Percentiles rank a stretch among this genome's conserved stretches.
Evolutionary conservation across 2,797 vertebrate species (phyloP).

Genomic region (Spinibarbus caldwelli): DNA sequence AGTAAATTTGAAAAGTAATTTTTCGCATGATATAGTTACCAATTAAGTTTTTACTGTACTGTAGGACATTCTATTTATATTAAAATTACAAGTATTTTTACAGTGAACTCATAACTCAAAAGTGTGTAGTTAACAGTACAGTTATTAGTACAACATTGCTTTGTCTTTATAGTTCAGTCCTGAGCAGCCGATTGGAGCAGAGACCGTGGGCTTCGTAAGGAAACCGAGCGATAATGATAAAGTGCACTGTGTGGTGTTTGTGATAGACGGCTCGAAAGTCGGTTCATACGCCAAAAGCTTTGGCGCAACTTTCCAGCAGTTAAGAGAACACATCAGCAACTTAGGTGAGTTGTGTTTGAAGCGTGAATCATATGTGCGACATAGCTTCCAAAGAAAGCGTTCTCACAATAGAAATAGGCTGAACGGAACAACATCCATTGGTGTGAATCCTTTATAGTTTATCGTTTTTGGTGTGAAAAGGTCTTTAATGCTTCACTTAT

Average conservation of each 20-base stretch:
- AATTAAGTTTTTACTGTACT: not conserved
- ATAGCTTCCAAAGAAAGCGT: not conserved
- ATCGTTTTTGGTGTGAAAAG: not conserved
- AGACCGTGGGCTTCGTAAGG: conserved; percentile 68
- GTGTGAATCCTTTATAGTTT: not conserved
- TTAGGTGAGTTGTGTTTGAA: conserved; percentile 68
- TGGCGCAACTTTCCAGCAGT: conserved; percentile 63
- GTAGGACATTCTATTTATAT: not conserved
- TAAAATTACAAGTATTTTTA: not conserved
- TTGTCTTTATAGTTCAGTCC: conserved; percentile 68
- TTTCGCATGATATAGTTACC: too few relatives aligned
- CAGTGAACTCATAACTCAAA: not conserved
- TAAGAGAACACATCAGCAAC: conserved; percentile 74
- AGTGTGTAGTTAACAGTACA: not conserved
- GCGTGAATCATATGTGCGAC: not conserved
- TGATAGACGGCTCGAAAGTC: conserved; percentile 71
- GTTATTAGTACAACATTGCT: not conserved
- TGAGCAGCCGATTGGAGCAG: conserved; percentile 66
- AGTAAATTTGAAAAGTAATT: not conserved
- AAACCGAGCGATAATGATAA: conserved; percentile 65
- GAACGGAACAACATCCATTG: not conserved
- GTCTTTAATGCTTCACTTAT: not conserved
- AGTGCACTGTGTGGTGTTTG: conserved; percentile 77
- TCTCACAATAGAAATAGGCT: not conserved
- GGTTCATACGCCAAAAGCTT: conserved; percentile 61